A percentile compares a stretch with the other conserved stretches of the same genome.
phyloP scores from a whole-genome alignment of 2,888 invertebrate genomes.

The Nomada ferruginata region DNA sequence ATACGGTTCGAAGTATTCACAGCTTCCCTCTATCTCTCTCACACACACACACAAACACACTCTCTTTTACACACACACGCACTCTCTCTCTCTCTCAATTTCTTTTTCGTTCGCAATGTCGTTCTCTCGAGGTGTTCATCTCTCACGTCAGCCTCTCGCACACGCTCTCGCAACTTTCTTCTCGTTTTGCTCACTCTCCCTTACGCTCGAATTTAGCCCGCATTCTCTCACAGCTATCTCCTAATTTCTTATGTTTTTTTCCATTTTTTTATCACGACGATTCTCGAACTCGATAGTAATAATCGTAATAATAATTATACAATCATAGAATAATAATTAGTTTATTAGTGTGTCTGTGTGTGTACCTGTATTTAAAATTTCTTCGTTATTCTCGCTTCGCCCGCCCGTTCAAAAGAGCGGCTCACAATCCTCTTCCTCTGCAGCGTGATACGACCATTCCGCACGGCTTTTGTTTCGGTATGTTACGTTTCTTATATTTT shows the following conservation, averaged over 20 bases:
- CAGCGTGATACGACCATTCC: constrained; percentile 74
- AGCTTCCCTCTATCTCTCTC: constrained; percentile 16
- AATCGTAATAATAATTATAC: constrained; percentile 78
- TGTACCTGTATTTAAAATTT: constrained; percentile 47
- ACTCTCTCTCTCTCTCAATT: constrained; percentile 38
- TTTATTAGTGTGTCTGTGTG: constrained; percentile 76
- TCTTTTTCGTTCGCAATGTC: constrained; percentile 44
- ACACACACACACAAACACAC: constrained; percentile 31
- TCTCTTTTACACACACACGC: constrained; percentile 30
- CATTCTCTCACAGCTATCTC: constrained; percentile 40
- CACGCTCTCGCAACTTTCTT: constrained; percentile 33
- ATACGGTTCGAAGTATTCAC: constrained; percentile 59
- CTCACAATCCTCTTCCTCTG: constrained; percentile 60
- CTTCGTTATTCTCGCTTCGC: constrained; percentile 31
- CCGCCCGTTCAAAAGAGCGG: constrained; percentile 5
- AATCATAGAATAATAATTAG: constrained; percentile 79
- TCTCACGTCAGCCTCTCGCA: constrained; percentile 14
- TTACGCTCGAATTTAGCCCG: constrained; percentile 15
- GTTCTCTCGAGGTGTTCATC: neutral
- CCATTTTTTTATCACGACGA: constrained; percentile 80
- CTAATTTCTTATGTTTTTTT: constrained; percentile 63
- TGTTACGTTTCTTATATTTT: constrained; percentile 27
- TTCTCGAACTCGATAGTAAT: constrained; percentile 81
- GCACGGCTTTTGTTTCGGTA: constrained; percentile 60
- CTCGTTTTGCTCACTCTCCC: constrained; percentile 16